These are phyloP conservation scores for Brachionus paranguensis DNA, from an alignment of 1,140 invertebrate genomes.

Conservation along the genomic window DNA sequence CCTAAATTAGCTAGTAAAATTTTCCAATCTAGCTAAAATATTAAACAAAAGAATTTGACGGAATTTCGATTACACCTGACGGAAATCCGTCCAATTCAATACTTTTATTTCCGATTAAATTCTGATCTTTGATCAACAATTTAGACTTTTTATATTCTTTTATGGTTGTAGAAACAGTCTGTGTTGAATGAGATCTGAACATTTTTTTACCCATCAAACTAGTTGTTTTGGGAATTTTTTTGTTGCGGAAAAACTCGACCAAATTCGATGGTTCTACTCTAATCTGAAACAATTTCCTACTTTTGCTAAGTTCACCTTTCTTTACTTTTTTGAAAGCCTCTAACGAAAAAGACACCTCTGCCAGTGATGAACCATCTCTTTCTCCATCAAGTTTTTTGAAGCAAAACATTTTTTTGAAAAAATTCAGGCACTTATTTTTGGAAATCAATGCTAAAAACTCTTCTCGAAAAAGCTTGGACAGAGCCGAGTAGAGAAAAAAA, in stretches of 20 bases:
- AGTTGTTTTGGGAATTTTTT: background rate
- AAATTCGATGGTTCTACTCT: conserved; percentile 13
- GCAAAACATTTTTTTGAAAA: background rate
- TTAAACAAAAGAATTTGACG: background rate
- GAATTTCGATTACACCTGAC: background rate
- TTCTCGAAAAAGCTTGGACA: conserved; percentile 22
- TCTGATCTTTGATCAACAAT: background rate
- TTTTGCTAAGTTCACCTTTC: conserved; percentile 5
- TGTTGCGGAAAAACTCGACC: background rate
- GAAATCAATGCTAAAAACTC: conserved; percentile 26
- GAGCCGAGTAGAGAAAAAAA: conserved; percentile 35
- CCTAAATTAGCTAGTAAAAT: background rate
- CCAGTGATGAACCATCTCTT: background rate
- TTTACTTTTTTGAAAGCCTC: conserved; percentile 17
- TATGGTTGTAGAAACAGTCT: background rate
- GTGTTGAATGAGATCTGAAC: background rate
- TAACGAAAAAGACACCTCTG: conserved; percentile 17
- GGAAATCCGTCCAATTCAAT: background rate
- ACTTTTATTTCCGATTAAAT: background rate
- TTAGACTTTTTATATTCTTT: background rate
- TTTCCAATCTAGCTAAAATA: no score
- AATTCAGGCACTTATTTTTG: background rate
- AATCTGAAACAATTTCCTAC: conserved; percentile 34
- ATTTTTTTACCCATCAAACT: background rate
- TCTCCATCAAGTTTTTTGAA: background rate